Evolutionary conservation across 2,113 vertebrate genomes (phyloP), one percentile per base, ranked within the genome.

Genomic region (Synodontis membranacea): DNA sequence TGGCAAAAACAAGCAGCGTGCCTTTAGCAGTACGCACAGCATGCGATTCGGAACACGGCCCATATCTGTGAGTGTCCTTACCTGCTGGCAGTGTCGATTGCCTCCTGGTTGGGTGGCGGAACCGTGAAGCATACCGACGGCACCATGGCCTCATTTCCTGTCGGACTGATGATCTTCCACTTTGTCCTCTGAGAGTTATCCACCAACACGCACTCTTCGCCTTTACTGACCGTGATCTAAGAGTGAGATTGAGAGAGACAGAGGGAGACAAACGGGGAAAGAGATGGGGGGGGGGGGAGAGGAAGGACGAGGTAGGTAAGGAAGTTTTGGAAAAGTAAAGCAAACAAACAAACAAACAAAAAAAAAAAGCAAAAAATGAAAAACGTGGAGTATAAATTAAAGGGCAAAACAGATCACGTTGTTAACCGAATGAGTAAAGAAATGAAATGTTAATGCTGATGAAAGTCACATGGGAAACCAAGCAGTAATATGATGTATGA

Each of bases 131-230:
- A 99, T 83, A 99, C 98, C 0, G 98, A 99, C 0, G 98, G 98
- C 46, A 99, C 98, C 97, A 98, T 99, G 81, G 98, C 98, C 91
- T 99, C 97, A 0, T 99, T 99, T 48, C 98, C 98, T 0, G 96
- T 97, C 23, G 98, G 96, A 88, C 97, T 99, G 94, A 99, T 99
- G 92, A 99, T 97, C 91, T 98, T 99, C 98, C 98, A 99, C 87
- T 99, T 99, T 89, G 97, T 99, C 89, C 98, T 93, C 92, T 99
- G 98, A 17, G 97, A 96, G 90, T 99, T 98, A 93, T 99, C 98
- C 94, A 98, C 97, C 89, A 99, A 92, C 50, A 99, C 98, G 34
- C 98, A 99, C 93, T 99, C 98, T 1, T 99, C 98, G 0, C 97
- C 97, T 91, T 95, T 96, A 87, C 92, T 94, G 91, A 99, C 96